Base-by-base conservation (phyloP, 2,113 vertebrate genomes). In the Gasterosteus nipponicus region DNA sequence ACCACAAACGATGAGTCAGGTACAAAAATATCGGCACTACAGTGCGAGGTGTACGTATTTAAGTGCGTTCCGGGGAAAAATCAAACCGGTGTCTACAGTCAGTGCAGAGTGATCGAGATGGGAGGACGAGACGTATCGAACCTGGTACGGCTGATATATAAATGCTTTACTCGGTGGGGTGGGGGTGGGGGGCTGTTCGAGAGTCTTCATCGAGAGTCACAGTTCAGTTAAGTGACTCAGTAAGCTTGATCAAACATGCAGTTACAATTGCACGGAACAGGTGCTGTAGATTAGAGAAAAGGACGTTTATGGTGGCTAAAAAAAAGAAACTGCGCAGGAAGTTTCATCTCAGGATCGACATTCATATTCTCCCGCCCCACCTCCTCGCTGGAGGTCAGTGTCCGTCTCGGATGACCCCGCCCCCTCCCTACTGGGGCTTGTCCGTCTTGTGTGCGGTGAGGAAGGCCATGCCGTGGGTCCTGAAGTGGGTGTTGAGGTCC, bases 381-480 rank as follows among this genome's bases (percentile, higher is more conserved):
- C 41, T 62, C 10, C 39, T 70, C 9, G 0, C 9, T 58, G 29
- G 29, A 44, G 29, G 16, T 29, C 22, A 72, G 64, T 3, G 44
- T 80, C 19, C 7, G 73, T 46, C 29, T 46, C n/a, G 7, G 39
- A 9, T 29, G 22, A 26, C 11, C 54, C 47, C 6, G 2, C 56
- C 47, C 19, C 4, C 46, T 15, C 38, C 79, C 85, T 92, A 92
- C 78, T 89, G 86, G 60, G 92, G 92, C 70, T 93, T 94, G 47
- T 93, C 94, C 0, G 93, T 96, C 90, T 97, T 97, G 89, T 96
- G 87, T 33, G 96, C 95, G 1, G 96, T 95, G 93, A 98, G 97
- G 90, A 98, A 98, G 10, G 97, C 97, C 97, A 97, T 97, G 35
- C 96, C 97, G 0, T 98, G 96, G n/a, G 97, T 98, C 80, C 97